These are phyloP conservation scores for Lithophane leautieri DNA, from an alignment of 2,888 invertebrate genomes.

Conservation along the genomic window DNA sequence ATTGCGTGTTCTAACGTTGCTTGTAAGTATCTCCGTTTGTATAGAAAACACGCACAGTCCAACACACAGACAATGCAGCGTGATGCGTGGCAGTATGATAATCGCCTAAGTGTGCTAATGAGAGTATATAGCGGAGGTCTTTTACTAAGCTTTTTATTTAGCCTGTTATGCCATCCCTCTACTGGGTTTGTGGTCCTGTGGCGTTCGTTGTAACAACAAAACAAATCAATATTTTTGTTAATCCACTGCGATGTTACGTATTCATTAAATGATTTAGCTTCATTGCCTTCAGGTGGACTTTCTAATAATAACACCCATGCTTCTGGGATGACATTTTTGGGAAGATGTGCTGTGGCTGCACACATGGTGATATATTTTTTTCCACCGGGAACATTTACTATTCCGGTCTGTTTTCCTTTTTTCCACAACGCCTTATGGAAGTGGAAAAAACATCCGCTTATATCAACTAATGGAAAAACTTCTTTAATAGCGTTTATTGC, in stretches of 20 bases:
- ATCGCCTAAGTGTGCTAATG: slow-evolving; percentile 45
- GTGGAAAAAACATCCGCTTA: slow-evolving; percentile 38
- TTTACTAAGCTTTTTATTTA: slow-evolving; percentile 14
- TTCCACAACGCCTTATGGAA: slow-evolving; percentile 34
- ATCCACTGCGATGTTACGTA: slow-evolving; percentile 40
- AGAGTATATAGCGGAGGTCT: slow-evolving; percentile 41
- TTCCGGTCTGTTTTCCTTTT: slow-evolving; percentile 36
- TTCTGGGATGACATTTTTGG: slow-evolving; percentile 26
- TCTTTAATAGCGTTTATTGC: slow-evolving; percentile 39
- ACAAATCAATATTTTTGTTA: slow-evolving; percentile 42
- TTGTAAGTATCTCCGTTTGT: no score
- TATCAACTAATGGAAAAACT: slow-evolving; percentile 8
- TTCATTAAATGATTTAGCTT: slow-evolving; percentile 23
- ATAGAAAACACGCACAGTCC: no score
- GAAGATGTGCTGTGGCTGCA: slow-evolving; percentile 9
- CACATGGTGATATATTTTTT: slow-evolving; percentile 40
- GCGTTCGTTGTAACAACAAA: slow-evolving; percentile 43
- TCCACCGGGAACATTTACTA: slow-evolving; percentile 38
- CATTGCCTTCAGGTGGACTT: slow-evolving; percentile 22
- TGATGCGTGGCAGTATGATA: no score
- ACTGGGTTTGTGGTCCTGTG: slow-evolving; percentile 41
- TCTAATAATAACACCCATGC: slow-evolving; percentile 43
- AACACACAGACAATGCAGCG: no score
- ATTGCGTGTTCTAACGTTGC: no score
- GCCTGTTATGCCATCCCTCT: slow-evolving; percentile 41